Evolutionary conservation across 2,113 vertebrate species (phyloP).

Genomic region (Urocynchramus pylzowi): DNA sequence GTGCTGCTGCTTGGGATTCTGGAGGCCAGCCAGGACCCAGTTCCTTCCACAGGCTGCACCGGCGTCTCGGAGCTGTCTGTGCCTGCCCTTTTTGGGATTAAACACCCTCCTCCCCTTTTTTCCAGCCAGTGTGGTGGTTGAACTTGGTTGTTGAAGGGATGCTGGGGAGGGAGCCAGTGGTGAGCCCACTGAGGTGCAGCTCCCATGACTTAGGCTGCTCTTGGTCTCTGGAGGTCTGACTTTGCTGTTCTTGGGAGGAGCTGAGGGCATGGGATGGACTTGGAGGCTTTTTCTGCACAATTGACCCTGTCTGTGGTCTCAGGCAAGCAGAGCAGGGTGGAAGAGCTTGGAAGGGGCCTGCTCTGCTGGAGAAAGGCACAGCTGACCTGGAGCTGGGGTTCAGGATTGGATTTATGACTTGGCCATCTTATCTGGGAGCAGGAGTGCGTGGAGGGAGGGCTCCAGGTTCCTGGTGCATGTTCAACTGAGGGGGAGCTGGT

Average conservation of each 20-base stretch:
- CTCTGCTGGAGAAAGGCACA: not conserved
- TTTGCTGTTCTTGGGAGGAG: not conserved
- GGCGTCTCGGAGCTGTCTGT: accelerated
- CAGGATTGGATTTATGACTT: not conserved
- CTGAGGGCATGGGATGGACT: not conserved
- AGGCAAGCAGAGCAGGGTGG: not conserved
- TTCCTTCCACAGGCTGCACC: not conserved
- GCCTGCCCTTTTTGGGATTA: not conserved
- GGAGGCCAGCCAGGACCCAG: not conserved
- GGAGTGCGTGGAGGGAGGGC: not conserved
- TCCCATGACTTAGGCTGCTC: not conserved
- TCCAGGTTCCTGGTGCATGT: not conserved
- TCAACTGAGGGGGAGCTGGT: not conserved
- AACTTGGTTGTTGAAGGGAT: not conserved
- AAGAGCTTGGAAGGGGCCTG: not conserved
- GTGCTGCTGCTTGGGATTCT: slow-evolving; percentile 11
- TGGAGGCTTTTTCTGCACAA: not conserved
- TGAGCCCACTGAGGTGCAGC: not conserved
- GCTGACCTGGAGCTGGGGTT: not conserved
- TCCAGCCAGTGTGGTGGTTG: not conserved
- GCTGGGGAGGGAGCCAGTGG: not conserved
- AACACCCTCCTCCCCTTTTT: not conserved
- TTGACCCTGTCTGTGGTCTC: not conserved
- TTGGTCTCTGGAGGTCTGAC: not conserved
- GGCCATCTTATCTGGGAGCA: not conserved